Base-by-base conservation (phyloP, 2,888 invertebrate species). In the Plutella xylostella region DNA sequence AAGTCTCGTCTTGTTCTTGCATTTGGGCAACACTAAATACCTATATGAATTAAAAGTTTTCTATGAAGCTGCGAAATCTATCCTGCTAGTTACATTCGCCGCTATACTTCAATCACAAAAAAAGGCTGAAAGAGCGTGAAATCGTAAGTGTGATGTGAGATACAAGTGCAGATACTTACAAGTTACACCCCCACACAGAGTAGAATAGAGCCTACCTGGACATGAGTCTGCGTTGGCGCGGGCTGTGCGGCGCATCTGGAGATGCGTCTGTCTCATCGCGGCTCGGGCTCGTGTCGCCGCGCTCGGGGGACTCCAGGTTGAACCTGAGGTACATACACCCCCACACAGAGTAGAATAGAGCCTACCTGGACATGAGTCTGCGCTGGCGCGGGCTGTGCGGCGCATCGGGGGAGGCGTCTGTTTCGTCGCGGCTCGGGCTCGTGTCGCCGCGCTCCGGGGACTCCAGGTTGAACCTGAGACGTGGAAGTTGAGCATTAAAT, bases 391-490 rank as follows among this genome's bases (percentile, higher is more conserved):
- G 65, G n/a, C 63, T 68, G 58, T 61, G 68, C 0, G 64, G 55
- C 0, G 60, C 34, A 28, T 54, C 54, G 0, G 70, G 63, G 0
- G 63, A 65, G 28, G 46, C 61, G 58, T 77, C 79, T 0, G 72
- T 57, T 47, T 76, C 77, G 45, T 78, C 80, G 1, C 58, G 62
- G 0, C 70, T 65, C 15, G 60, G 62, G 41, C 51, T 58, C 0
- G 57, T 41, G 0, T 65, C 56, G 7, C 55, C 64, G 25, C 63
- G 64, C 53, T 65, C 67, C 9, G 72, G 78, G 0, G 72, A 79
- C 39, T 82, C 80, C 17, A 83, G 58, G 59, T 83, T 79, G 53
- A 83, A 85, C 53, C 83, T 85, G 57, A 1, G 46, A 47, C 2
- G 15, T 33, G 15, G 12, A 33, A n/a, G 3, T 3, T 33, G 2